These are phyloP conservation scores for Pygmarrhopalites habei DNA, from an alignment of 1,140 invertebrate genomes.

Conservation along the genomic window DNA sequence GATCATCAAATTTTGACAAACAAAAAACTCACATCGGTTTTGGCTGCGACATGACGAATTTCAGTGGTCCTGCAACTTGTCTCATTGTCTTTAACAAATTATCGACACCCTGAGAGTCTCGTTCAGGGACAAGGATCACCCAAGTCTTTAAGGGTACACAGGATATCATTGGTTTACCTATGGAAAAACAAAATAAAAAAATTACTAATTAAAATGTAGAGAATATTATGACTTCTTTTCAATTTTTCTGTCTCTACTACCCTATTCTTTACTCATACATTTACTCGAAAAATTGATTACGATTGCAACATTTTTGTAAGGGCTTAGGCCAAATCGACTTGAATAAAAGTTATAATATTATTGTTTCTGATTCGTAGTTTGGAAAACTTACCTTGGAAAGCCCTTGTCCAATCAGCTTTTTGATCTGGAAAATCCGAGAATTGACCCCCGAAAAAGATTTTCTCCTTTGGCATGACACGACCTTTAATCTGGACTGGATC, in stretches of 20 bases:
- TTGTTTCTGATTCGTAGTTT: not conserved
- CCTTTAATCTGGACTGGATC: not conserved
- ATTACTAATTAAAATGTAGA: not conserved
- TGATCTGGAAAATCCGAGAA: not conserved
- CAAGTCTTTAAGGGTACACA: constrained; percentile 4
- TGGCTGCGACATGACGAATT: constrained; percentile 12
- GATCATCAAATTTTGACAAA: not conserved
- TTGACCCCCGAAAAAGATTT: constrained; percentile 1
- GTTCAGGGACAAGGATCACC: constrained; percentile 15
- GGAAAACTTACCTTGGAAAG: constrained; percentile 18
- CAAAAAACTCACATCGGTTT: constrained; percentile 9
- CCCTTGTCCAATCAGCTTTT: constrained; percentile 31
- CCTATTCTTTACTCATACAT: too few relatives aligned
- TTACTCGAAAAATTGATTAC: too few relatives aligned
- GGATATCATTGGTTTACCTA: constrained; percentile 18
- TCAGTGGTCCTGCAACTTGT: constrained; percentile 22
- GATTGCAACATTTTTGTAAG: too few relatives aligned
- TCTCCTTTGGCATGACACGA: constrained; percentile 5
- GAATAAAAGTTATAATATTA: too few relatives aligned
- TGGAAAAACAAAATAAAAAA: constrained; percentile 3
- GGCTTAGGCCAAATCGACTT: too few relatives aligned
- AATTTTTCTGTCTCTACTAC: too few relatives aligned
- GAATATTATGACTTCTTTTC: not conserved
- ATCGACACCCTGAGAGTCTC: constrained; percentile 11
- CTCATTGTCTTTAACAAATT: constrained; percentile 19